Percentiles rank a stretch among this genome's conserved stretches.
Evolutionary conservation across 2,113 vertebrate species (phyloP).

Genomic region (Micromys minutus): DNA sequence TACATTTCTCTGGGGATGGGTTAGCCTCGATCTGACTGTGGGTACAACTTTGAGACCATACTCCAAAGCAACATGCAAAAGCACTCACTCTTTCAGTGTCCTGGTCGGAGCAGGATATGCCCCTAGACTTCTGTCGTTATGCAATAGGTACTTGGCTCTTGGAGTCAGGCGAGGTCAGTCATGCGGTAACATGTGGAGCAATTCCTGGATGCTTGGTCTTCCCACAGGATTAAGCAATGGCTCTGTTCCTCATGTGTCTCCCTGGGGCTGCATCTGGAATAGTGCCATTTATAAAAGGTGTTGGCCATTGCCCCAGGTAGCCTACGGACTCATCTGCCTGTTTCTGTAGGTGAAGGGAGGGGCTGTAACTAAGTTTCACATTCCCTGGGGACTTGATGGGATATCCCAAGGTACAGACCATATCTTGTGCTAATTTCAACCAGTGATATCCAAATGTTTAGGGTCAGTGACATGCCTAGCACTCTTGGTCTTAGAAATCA

Average conservation of each 20-base stretch:
- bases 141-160: conserved; percentile 38
- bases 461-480: neutral
- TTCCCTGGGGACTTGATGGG: neutral
- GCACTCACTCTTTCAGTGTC: neutral
- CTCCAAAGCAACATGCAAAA: neutral
- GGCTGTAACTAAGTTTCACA: neutral
- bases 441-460: neutral
- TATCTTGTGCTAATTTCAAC: neutral
- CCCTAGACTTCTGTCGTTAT: conserved; percentile 41
- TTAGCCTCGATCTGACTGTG: neutral
- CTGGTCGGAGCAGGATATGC: neutral
- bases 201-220: conserved; percentile 53
- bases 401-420: neutral
- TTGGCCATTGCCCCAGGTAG: neutral
- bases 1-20: neutral
- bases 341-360: neutral
- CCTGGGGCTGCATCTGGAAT: neutral
- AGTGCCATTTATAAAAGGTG: conserved; percentile 1
- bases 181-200: conserved; percentile 53
- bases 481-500: neutral
- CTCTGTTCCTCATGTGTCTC: neutral
- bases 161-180: conserved; percentile 60
- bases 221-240: conserved; percentile 56
- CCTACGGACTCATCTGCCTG: neutral
- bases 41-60: neutral